A percentile compares a stretch with the other conserved stretches of the same genome.
Evolutionary conservation across 2,113 vertebrate species (phyloP).

Genomic region (Catharus bicknelli): DNA sequence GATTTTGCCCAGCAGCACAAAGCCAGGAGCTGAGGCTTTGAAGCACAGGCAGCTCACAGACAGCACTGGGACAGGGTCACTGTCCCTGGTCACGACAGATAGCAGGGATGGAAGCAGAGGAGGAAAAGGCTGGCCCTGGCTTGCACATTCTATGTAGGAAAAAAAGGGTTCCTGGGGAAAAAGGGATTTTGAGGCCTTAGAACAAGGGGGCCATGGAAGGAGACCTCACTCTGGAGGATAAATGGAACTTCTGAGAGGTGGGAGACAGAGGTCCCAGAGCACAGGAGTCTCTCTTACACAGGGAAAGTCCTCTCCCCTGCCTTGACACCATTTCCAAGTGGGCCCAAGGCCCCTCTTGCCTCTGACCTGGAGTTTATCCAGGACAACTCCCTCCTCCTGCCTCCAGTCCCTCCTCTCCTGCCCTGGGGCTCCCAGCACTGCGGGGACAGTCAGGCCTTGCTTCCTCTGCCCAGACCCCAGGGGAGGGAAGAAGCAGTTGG

Average conservation of each 20-base stretch:
- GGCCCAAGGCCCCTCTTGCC: not conserved
- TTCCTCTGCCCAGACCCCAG: not conserved
- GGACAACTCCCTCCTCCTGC: not conserved
- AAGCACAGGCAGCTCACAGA: fast-evolving
- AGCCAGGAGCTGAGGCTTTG: not conserved
- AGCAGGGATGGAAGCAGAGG: not conserved
- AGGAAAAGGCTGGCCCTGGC: not conserved
- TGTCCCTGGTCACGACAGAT: fast-evolving
- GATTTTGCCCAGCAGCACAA: not conserved
- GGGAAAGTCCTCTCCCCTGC: not conserved
- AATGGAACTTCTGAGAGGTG: not conserved
- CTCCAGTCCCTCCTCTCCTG: not conserved
- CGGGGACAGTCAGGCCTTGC: fast-evolving
- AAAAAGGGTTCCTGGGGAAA: not conserved
- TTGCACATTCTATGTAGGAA: fast-evolving
- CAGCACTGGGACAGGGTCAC: fast-evolving
- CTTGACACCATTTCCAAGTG: not conserved
- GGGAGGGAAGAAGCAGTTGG: not conserved
- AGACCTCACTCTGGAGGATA: not conserved
- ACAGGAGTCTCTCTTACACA: not conserved
- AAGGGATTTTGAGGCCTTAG: not conserved
- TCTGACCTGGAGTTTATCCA: constrained; percentile 41
- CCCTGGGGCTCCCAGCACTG: fast-evolving
- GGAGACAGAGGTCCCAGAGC: not conserved
- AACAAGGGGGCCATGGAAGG: not conserved